Percentiles rank a stretch among this genome's conserved stretches.
These are phyloP conservation scores for Mobula hypostoma DNA, from an alignment of 2,113 vertebrate genomes.

Conservation along the genomic window DNA sequence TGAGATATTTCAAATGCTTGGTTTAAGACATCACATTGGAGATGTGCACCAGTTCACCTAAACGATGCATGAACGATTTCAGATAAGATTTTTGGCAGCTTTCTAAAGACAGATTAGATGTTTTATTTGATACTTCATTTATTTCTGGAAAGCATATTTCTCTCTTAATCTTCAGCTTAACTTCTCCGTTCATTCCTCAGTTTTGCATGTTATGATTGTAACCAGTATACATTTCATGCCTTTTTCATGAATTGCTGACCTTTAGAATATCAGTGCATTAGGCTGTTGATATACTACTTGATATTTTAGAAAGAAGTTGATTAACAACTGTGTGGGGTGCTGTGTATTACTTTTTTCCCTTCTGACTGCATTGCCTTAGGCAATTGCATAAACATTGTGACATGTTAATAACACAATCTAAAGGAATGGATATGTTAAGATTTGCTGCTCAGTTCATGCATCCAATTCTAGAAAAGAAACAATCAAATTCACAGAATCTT, in stretches of 20 bases:
- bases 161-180: neutral
- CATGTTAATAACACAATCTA: neutral
- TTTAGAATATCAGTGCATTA: neutral
- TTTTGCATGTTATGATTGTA: neutral
- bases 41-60: slow-evolving; percentile 31
- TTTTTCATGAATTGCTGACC: neutral
- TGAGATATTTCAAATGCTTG: slow-evolving; percentile 16
- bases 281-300: neutral
- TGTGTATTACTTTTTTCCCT: neutral
- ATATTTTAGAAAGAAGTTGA: neutral
- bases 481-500: neutral
- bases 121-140: neutral
- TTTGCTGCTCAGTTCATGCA: neutral
- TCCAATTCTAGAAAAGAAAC: neutral
- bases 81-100: neutral
- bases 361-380: neutral
- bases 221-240: neutral
- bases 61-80: neutral
- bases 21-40: neutral
- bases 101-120: slow-evolving; percentile 19
- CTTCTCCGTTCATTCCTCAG: neutral
- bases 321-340: neutral
- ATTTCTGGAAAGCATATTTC: neutral
- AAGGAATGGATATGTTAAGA: neutral
- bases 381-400: neutral